Percentiles rank a stretch among this genome's conserved stretches.
Conservation (phyloP, 2,113 vertebrate species). For the Sinocyclocheilus anophthalmus region DNA sequence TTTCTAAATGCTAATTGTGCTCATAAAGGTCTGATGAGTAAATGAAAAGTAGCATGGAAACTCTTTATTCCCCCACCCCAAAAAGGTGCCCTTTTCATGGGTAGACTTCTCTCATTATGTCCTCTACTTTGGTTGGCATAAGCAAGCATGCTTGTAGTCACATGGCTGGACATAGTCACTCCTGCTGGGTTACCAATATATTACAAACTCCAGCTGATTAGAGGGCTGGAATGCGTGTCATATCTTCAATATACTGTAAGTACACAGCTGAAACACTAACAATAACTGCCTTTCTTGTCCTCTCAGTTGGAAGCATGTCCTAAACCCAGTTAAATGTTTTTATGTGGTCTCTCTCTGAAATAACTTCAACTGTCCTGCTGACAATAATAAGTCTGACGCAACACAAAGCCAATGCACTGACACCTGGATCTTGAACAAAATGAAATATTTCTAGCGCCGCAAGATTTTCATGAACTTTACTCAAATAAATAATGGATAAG, state of each 20-base stretch:
- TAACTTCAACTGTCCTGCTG: conserved; percentile 34
- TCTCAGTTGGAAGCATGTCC: background rate
- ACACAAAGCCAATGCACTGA: conserved; percentile 20
- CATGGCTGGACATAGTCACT: background rate
- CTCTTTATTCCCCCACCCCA: conserved; percentile 57
- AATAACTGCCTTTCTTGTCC: background rate
- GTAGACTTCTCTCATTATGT: conserved; percentile 73
- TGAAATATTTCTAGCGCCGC: background rate
- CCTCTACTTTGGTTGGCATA: conserved; percentile 61
- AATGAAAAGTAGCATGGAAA: conserved; percentile 73
- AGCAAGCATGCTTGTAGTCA: conserved; percentile 25
- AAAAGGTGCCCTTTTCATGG: conserved; percentile 76
- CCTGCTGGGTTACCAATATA: background rate
- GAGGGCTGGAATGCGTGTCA: background rate
- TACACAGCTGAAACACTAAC: background rate
- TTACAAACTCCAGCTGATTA: background rate
- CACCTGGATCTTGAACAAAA: conserved; percentile 35
- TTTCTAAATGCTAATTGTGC: conserved; percentile 87
- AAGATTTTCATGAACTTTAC: conserved; percentile 28
- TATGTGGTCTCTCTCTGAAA: conserved; percentile 22
- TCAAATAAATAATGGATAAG: conserved; percentile 19
- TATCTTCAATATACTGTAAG: background rate
- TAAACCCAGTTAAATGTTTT: conserved; percentile 12
- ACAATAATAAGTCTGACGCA: conserved; percentile 33
- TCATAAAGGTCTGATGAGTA: conserved; percentile 83